Conservation (phyloP, 2,113 vertebrate genomes). For the Propithecus coquereli region DNA sequence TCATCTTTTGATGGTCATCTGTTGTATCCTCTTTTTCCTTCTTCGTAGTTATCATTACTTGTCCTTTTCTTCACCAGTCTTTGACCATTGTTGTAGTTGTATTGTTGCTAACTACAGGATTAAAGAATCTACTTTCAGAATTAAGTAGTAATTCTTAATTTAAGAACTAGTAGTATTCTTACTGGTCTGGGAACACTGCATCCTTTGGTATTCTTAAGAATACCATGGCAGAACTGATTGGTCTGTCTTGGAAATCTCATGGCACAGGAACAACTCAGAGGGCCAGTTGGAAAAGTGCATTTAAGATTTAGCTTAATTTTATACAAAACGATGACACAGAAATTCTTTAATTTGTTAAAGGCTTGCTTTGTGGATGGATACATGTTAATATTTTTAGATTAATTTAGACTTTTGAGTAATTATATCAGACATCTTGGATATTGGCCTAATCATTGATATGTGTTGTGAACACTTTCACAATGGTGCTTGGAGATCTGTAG, state of each 20-base stretch:
- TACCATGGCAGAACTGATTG: not conserved
- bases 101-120: not conserved
- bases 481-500: not conserved
- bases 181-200: not conserved
- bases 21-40: not conserved
- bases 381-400: slow-evolving; percentile 11
- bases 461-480: not conserved
- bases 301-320: slow-evolving; percentile 39
- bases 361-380: not conserved
- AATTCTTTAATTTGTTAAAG: slow-evolving; percentile 30
- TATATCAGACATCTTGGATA: not conserved
- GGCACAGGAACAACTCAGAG: not conserved
- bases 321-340: not conserved
- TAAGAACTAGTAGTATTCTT: not conserved
- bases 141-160: not conserved
- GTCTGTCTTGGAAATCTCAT: not conserved
- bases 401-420: not conserved
- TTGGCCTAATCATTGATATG: not conserved
- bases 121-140: not conserved
- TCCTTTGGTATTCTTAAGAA: not conserved
- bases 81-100: not conserved
- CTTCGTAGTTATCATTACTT: not conserved
- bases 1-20: not conserved
- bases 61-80: not conserved
- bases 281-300: not conserved